Evolutionary conservation across 2,113 vertebrate species (phyloP).

Genomic region (Dryoscopus gambensis): DNA sequence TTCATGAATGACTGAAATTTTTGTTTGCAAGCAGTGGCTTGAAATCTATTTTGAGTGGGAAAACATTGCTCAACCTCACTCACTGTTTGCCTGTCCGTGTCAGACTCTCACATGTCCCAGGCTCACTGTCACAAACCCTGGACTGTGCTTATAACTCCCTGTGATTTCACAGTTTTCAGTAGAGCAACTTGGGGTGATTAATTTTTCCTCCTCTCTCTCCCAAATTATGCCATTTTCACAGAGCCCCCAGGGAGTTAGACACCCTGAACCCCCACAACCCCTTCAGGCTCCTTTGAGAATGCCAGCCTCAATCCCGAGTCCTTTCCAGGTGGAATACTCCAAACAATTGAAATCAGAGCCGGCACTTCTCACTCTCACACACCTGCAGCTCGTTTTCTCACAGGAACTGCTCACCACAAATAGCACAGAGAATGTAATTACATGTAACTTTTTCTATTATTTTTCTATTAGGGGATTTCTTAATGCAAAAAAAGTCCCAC

Average conservation of each 20-base stretch:
- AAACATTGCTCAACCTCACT: background rate
- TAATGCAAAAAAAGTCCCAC: background rate
- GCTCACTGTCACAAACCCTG: background rate
- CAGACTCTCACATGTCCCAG: background rate
- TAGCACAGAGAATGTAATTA: slow-evolving; percentile 42
- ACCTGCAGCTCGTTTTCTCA: slow-evolving; percentile 49
- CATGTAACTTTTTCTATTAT: slow-evolving; percentile 56
- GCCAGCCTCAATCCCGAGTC: background rate
- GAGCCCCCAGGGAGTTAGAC: background rate
- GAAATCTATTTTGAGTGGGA: background rate
- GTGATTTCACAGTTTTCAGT: background rate
- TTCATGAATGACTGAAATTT: background rate
- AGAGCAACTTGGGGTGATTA: background rate
- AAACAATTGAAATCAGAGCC: background rate
- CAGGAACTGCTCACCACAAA: slow-evolving; percentile 21
- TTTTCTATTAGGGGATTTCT: slow-evolving; percentile 61
- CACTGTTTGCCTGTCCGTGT: background rate
- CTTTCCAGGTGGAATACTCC: slow-evolving; percentile 1
- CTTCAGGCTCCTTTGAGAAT: background rate
- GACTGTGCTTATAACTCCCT: background rate
- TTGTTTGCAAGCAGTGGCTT: background rate
- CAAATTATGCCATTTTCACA: background rate
- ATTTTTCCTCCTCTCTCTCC: background rate
- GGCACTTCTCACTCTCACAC: background rate
- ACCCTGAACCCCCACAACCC: background rate